Evolutionary conservation across 1,140 invertebrate genomes (phyloP), one percentile per base, ranked within the genome.

Genomic region (Drosophila saltans): DNA sequence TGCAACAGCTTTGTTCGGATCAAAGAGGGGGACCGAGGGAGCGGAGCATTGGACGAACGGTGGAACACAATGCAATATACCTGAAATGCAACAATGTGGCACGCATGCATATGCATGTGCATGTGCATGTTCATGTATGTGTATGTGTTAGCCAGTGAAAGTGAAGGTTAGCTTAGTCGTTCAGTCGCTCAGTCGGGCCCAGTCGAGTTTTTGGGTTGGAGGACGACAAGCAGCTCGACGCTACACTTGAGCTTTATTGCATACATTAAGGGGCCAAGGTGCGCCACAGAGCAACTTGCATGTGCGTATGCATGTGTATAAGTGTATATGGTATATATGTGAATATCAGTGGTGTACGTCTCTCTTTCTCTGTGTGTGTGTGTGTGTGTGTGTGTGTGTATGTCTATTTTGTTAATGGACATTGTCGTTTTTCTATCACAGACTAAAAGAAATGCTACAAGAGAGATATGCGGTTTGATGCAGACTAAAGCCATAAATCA

Each of bases 221-320:
- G 26, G 58, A 39, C 21, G 55, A 33, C 41, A 58, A 62, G 10
- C 72, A 57, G 69, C 66, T 82, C 73, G 26, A 40, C 61, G 77
- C 84, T 75, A 81, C 85, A 90, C 84, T 88, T 88, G 78, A 88
- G 84, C 84, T 88, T 88, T 88, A 88, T 88, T 90, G 84, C 84
- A 88, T 88, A 88, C 84, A 88, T 88, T 88, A 88, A 84, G 84
- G 84, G 84, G 81, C 84, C 84, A 84, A 90, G 84, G 74, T 88
- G 81, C 69, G 85, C 68, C 85, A 65, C 83, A 89, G 69, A 84
- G 78, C 79, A 84, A 71, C 58, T 66, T 71, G 69, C 66, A 73
- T 61, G 58, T 57, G 63, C 67, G 57, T 78, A 61, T 41, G 63
- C 58, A 71, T 72, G 63, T 55, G 45, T 64, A 67, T 55, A 36